Conservation (phyloP, 2,113 vertebrate genomes). For the Grammomys dolichurus region DNA sequence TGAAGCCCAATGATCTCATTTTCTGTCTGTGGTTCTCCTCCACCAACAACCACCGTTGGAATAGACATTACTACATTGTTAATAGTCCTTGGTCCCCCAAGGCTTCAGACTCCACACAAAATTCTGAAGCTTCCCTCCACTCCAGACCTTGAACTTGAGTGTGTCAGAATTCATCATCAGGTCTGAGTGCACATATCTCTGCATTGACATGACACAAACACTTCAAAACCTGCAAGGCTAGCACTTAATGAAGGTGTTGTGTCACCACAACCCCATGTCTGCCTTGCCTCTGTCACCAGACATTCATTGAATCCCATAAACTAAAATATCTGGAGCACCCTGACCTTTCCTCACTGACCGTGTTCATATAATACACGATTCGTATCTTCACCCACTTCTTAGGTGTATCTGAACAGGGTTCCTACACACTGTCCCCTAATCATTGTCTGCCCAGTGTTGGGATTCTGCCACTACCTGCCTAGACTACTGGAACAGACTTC, state of each 20-base stretch:
- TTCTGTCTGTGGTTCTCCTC: conserved; percentile 62
- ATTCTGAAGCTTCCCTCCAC: not conserved
- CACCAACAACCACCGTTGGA: conserved; percentile 39
- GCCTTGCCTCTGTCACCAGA: not conserved
- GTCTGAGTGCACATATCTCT: not conserved
- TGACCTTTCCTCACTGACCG: not conserved
- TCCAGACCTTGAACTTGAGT: not conserved
- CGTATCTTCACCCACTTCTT: not conserved
- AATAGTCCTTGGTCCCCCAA: not conserved
- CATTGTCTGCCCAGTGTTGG: not conserved
- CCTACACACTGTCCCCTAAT: not conserved
- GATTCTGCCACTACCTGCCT: not conserved
- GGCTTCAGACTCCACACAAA: not conserved
- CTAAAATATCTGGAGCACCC: not conserved
- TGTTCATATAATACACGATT: not conserved
- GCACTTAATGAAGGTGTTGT: not conserved
- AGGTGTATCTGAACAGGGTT: not conserved
- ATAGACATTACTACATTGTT: conserved; percentile 21
- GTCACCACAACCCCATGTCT: not conserved
- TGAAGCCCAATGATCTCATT: conserved; percentile 69
- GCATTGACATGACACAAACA: not conserved
- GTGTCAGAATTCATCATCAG: not conserved
- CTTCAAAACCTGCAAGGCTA: not conserved
- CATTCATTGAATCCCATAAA: not conserved
- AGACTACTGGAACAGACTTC: not conserved